These are phyloP conservation scores for Babyrousa celebensis DNA, from an alignment of 2,797 vertebrate genomes.

Conservation along the genomic window DNA sequence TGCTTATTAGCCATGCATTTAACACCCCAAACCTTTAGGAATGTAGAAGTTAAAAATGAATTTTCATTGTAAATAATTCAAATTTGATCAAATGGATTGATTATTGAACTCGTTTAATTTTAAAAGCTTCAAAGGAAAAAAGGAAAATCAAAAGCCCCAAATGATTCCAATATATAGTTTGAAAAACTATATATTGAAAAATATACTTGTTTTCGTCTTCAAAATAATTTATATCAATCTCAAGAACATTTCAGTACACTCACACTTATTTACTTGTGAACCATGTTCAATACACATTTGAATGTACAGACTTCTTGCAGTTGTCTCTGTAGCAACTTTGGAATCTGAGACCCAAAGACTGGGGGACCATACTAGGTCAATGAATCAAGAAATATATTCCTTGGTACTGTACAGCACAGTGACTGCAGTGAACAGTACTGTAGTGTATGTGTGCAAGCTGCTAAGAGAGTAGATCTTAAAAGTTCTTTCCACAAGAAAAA, in stretches of 20 bases:
- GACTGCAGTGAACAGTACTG: not conserved
- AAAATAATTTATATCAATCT: slow-evolving; percentile 29
- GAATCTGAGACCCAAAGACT: not conserved
- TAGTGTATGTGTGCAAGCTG: not conserved
- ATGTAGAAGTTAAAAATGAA: slow-evolving; percentile 38
- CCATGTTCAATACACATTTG: not conserved
- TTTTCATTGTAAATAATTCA: not conserved
- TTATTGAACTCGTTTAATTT: slow-evolving; percentile 53
- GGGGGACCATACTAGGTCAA: not conserved
- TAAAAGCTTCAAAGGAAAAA: slow-evolving; percentile 51
- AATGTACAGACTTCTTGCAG: not conserved
- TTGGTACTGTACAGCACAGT: not conserved
- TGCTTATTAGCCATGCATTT: not conserved
- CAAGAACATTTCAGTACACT: not conserved
- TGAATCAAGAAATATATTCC: slow-evolving; percentile 27
- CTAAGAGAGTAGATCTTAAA: not conserved
- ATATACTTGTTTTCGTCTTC: slow-evolving; percentile 12
- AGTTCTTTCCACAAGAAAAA: not conserved
- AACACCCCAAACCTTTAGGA: not conserved
- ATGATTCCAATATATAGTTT: not conserved
- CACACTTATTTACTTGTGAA: not conserved
- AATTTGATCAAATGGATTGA: not conserved
- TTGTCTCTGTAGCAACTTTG: not conserved
- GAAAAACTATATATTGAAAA: slow-evolving; percentile 17
- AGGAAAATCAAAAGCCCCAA: slow-evolving; percentile 43